Evolutionary conservation across 2,113 vertebrate genomes (phyloP).

Genomic region (Prochilodus magdalenae): DNA sequence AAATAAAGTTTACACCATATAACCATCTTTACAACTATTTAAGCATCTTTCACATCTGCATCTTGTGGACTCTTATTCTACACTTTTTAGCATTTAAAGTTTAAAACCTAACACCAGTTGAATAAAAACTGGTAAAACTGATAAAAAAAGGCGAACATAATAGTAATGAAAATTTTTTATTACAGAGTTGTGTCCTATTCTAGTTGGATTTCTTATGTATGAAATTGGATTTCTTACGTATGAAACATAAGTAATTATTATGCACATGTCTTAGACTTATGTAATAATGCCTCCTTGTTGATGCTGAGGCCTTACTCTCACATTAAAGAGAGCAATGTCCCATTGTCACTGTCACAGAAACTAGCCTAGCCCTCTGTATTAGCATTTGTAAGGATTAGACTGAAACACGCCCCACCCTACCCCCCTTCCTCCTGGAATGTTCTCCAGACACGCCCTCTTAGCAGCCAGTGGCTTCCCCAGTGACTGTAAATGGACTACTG

Average conservation of each 20-base stretch:
- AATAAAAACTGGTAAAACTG: neutral
- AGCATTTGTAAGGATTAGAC: conserved; percentile 40
- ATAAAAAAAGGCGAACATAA: too few relatives aligned
- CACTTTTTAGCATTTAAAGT: neutral
- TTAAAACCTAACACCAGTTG: neutral
- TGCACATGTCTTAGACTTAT: neutral
- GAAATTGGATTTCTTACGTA: too few relatives aligned
- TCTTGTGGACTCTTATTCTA: neutral
- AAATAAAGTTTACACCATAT: too few relatives aligned
- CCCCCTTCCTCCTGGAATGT: conserved; percentile 34
- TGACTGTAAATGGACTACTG: conserved; percentile 47
- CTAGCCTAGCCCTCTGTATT: conserved; percentile 33
- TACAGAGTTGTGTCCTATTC: too few relatives aligned
- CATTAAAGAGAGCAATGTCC: neutral
- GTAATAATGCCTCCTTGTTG: neutral
- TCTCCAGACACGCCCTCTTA: conserved; percentile 36
- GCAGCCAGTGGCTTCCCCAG: conserved; percentile 15
- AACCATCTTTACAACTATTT: too few relatives aligned
- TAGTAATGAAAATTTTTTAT: too few relatives aligned
- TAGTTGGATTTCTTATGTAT: too few relatives aligned
- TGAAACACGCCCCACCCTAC: conserved; percentile 30
- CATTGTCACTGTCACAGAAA: conserved; percentile 24
- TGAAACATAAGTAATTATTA: neutral
- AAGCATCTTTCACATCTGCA: too few relatives aligned
- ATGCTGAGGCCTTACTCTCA: neutral